A percentile compares a stretch with the other conserved stretches of the same genome.
Conservation (phyloP, 2,113 vertebrate genomes). For the Ceuthmochares aereus region DNA sequence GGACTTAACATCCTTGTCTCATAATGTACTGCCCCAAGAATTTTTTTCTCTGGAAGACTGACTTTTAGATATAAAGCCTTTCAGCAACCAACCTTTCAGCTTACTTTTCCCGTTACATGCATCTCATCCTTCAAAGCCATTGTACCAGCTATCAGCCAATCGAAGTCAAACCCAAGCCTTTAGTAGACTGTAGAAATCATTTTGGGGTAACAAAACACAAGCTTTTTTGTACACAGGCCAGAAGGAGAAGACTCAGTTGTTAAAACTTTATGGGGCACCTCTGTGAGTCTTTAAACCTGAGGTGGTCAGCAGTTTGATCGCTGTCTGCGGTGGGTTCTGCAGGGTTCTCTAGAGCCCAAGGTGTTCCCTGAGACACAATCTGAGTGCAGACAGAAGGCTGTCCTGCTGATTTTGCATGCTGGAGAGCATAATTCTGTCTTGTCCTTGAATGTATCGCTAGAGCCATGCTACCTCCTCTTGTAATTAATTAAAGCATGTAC, state of each 20-base stretch:
- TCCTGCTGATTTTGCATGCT: neutral
- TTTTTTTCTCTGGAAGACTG: neutral
- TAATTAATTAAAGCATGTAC: neutral
- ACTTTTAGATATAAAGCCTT: neutral
- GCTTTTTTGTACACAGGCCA: neutral
- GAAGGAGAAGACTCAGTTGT: neutral
- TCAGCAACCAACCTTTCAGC: neutral
- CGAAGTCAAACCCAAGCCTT: neutral
- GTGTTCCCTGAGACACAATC: accelerated
- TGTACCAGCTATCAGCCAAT: neutral
- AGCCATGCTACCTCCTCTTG: neutral
- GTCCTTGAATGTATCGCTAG: neutral
- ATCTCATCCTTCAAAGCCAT: neutral
- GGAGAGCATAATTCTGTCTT: neutral
- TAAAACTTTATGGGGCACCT: neutral
- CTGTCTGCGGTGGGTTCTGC: neutral
- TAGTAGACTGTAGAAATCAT: neutral
- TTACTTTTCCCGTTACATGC: neutral
- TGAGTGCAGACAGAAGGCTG: neutral
- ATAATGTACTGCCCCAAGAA: neutral
- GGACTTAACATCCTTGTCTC: neutral
- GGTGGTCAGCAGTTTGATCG: neutral
- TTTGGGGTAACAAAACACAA: neutral
- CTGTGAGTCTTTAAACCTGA: neutral
- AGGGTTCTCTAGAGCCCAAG: neutral